Evolutionary conservation across 2,113 vertebrate species (phyloP), one percentile per base, ranked within the genome.

Genomic region (Oxyura jamaicensis): DNA sequence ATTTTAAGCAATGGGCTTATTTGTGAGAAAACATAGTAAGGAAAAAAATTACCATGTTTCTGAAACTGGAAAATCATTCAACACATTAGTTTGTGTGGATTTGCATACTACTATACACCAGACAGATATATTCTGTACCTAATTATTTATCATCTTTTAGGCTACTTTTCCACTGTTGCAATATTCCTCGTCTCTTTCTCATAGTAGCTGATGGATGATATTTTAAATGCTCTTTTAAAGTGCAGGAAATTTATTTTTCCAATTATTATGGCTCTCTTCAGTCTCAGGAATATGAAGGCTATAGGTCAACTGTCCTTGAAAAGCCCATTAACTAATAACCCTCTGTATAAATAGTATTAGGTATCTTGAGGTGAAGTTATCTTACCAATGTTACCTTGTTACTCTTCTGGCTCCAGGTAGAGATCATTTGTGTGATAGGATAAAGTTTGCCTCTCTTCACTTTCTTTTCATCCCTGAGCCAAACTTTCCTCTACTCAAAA

Each of bases 1-100:
- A 91, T 93, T 88, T 94, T 81, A 94, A 88, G 75, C 44, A 80
- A 78, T 23, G 29, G 46, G 66, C 16, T 35, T 36, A 35, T 84
- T 88, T 36, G 25, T 85, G 0, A 1, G 60, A 88, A 78, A 95
- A 77, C 3, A 2, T 15, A 18, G 29, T 42, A 44, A 89, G 81
- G 65, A 67, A 95, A 89, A 68, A 68, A 65, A 58, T 25, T 28
- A 35, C 11, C 4, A 0, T 20, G 25, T 52, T 87, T 84, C 62
- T 85, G 41, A 90, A 86, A 68, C 11, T 55, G 44, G 31, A 78
- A 90, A 91, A 75, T 42, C 73, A 75, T 44, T 65, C 53, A 69
- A 3, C 3, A 4, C 33, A 31, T 1, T 3, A 59, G 31, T 12
- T 83, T 66, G 33, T 26, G 60, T 76, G 46, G 31, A 42, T 41